Evolutionary conservation across 2,113 vertebrate species (phyloP), one percentile per base, ranked within the genome.

Genomic region (Bettongia penicillata): DNA sequence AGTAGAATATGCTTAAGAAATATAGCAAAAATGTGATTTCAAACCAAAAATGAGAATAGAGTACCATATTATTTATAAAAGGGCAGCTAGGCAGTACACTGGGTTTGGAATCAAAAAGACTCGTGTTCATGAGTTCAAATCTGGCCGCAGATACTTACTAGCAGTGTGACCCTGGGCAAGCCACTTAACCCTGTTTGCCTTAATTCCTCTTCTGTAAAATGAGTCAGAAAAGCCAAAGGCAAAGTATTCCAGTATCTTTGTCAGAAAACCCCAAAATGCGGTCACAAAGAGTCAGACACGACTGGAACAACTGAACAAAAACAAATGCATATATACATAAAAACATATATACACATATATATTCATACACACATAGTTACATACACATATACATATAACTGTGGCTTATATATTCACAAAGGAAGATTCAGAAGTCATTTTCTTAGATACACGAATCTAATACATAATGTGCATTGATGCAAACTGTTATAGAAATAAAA

Each of bases 1-100:
- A 94, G 2, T 50, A 4, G 25, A 51, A 0, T 26, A 94, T 52
- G 96, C n/a, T 94, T 55, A 94, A 96, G 47, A 93, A 97, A 94
- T 24, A 93, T 37, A 57, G 95, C 24, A 93, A 84, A 89, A 3
- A 84, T 51, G 22, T 51, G n/a, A 61, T 12, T 61, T 28, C 9
- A 68, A 68, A 37, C 31, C 19, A 37, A 14, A 77, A 77, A 77
- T 77, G 4, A 77, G 14, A n/a, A 77, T 19, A 16, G 0, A n/a
- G 11, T 37, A 37, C 11, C 28, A 19, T n/a, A 77, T n/a, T 77
- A 77, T 19, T 19, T 77, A n/a, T 28, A 57, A 57, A 12, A 61
- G 57, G 11, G 10, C 57, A 61, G 28, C 28, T 31, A 61, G 28
- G 57, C 12, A 8, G 9, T 61, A 61, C 28, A 61, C 57, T 37